Base-by-base conservation (phyloP, 1,140 invertebrate genomes). In the Philaenus spumarius region DNA sequence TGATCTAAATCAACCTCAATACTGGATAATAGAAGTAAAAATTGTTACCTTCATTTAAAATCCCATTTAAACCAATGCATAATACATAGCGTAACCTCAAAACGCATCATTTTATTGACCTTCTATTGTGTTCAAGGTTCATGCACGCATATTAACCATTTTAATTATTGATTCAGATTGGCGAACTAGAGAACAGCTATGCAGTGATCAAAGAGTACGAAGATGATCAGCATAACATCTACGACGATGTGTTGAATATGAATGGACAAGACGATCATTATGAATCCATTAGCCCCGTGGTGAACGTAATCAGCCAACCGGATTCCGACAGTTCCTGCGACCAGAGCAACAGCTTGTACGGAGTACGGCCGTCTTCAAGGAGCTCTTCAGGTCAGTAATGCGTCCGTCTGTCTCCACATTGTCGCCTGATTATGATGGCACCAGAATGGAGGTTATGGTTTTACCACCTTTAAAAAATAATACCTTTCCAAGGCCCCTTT, bases 331-430 rank as follows among this genome's bases (percentile, higher is more conserved):
- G 63, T 37, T 67, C 56, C 39, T 55, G 55, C 23, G 67, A 68
- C 17, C 62, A 67, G 39, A 64, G 54, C 20, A 68, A 68, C 58
- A 68, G 67, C 39, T 52, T 68, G 15, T 68, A 68, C 52, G 66
- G 63, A 3, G 22, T 62, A 1, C 46, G 58, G 6, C 51, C 59
- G 15, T 61, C 52, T 15, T 58, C 50, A 17, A 47, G 45, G 52
- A 59, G 59, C 20, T 67, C 66, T 1, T 62, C 65, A 14, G 63
- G 65, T 66, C 47, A 47, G 59, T 46, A 30, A n/a, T n/a, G n/a
- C n/a, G n/a, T n/a, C n/a, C n/a, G n/a, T n/a, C n/a, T n/a, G n/a
- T n/a, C n/a, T n/a, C n/a, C n/a, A n/a, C n/a, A n/a, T n/a, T n/a
- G n/a, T n/a, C n/a, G n/a, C n/a, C n/a, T n/a, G n/a, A n/a, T n/a